Base-by-base conservation (phyloP, 2,797 vertebrate species). In the Odontamblyopus rebecca region DNA sequence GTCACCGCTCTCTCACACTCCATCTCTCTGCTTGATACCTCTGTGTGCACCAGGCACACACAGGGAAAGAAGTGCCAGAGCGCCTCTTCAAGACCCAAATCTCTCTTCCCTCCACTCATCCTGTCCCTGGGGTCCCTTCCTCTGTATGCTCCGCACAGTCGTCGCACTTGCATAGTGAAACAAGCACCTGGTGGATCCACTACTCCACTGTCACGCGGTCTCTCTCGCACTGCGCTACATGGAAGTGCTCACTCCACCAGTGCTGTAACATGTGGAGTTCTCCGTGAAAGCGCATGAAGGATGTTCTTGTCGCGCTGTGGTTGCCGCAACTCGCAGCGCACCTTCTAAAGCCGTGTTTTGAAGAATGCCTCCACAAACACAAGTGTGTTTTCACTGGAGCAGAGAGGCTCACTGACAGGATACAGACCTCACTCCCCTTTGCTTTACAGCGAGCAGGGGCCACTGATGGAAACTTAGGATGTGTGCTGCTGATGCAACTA, bases 61-160 rank as follows among this genome's bases (percentile, higher is more conserved):
- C 53, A 71, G 72, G 66, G 64, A 69, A 61, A 69, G 32, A 69
- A 69, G 3, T 68, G 50, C 68, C 61, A 81, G 70, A 67, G 65
- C 75, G 73, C 85, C 78, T 81, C 91, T 91, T 89, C 88, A 92
- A 92, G 90, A 90, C 87, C 79, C 88, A 87, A 90, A 90, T 88
- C 91, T 86, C 77, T 91, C 79, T 81, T 81, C 79, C 74, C 13
- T 87, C 75, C 74, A 82, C 88, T 91, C 88, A 84, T 89, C 84
- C 78, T 65, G 74, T 90, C 91, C 87, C 90, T 68, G 68, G 91
- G 89, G 91, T 87, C 81, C 80, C 72, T 68, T 76, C 78, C 85
- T 82, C 78, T 82, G 87, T 88, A 79, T 86, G 77, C 78, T 80
- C 61, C 51, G 71, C 79, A 74, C 72, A 72, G 79, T 72, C 80